Percentiles rank a stretch among this genome's conserved stretches.
Conservation (phyloP, 2,113 vertebrate species). For the Paralichthys olivaceus region DNA sequence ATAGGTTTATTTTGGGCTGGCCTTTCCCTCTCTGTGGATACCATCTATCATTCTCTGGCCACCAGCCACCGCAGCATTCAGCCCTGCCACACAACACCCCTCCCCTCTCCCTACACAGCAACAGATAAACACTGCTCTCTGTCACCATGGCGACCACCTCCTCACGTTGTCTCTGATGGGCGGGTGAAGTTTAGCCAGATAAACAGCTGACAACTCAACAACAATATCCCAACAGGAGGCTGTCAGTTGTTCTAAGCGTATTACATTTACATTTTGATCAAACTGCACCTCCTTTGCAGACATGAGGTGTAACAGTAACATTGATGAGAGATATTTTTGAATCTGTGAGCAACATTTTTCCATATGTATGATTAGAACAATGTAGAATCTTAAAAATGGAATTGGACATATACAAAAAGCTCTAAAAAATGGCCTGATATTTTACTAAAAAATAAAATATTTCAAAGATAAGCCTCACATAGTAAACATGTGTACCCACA, state of each 20-base stretch:
- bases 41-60: constrained; percentile 74
- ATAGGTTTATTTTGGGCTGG: constrained; percentile 78
- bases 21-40: constrained; percentile 76
- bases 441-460: neutral
- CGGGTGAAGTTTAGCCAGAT: constrained; percentile 38
- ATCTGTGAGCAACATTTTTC: neutral
- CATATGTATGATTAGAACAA: neutral
- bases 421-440: neutral
- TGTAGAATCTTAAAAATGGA: neutral
- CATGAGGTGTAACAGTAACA: neutral
- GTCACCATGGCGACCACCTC: constrained; percentile 71
- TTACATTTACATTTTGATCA: constrained; percentile 32
- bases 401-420: neutral
- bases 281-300: constrained; percentile 27
- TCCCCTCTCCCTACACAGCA: constrained; percentile 34
- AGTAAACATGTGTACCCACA: constrained; percentile 9
- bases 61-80: constrained; percentile 56
- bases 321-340: constrained; percentile 19
- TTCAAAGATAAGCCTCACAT: neutral
- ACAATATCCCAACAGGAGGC: constrained; percentile 13
- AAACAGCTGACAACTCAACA: constrained; percentile 58
- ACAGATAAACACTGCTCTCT: constrained; percentile 71
- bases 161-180: constrained; percentile 49
- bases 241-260: constrained; percentile 2
- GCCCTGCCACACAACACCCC: constrained; percentile 19